Percentiles rank a stretch among this genome's conserved stretches.
Evolutionary conservation across 2,888 invertebrate genomes (phyloP).

Genomic region (Morinoia aosen): DNA sequence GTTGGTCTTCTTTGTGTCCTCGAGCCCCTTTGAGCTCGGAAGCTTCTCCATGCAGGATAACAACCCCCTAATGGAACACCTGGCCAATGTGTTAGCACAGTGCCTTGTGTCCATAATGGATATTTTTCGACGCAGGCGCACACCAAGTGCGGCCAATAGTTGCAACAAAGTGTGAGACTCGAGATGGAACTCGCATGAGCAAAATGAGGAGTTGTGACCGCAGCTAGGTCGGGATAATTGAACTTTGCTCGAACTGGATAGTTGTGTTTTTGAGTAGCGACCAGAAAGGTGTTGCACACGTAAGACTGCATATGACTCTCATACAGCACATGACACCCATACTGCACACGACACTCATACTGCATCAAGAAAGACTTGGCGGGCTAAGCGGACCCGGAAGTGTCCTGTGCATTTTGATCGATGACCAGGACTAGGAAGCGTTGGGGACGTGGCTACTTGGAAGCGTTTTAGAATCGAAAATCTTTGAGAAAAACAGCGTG

Average conservation of each 20-base stretch:
- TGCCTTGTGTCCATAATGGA: background rate
- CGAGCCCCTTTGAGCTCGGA: background rate
- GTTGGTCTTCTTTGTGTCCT: too few species aligned
- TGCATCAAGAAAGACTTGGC: background rate
- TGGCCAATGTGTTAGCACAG: background rate
- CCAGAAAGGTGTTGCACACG: background rate
- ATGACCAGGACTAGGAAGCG: background rate
- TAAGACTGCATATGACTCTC: too few species aligned
- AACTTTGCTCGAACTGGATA: background rate
- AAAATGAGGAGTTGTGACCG: too few species aligned
- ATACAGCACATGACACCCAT: too few species aligned
- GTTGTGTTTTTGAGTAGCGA: background rate
- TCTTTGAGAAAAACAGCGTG: background rate
- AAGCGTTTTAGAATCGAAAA: background rate
- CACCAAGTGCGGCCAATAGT: background rate
- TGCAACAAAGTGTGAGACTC: background rate
- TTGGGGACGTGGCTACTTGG: background rate
- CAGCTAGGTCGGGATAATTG: too few species aligned
- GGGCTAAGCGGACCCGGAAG: background rate
- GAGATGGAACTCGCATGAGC: background rate
- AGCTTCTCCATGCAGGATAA: background rate
- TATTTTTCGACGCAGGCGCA: background rate
- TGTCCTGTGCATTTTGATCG: background rate
- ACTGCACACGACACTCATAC: too few species aligned
- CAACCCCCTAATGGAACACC: background rate